Percentiles rank a stretch among this genome's conserved stretches.
Evolutionary conservation across 2,888 invertebrate species (phyloP).

Genomic region (Dasypolia templi): DNA sequence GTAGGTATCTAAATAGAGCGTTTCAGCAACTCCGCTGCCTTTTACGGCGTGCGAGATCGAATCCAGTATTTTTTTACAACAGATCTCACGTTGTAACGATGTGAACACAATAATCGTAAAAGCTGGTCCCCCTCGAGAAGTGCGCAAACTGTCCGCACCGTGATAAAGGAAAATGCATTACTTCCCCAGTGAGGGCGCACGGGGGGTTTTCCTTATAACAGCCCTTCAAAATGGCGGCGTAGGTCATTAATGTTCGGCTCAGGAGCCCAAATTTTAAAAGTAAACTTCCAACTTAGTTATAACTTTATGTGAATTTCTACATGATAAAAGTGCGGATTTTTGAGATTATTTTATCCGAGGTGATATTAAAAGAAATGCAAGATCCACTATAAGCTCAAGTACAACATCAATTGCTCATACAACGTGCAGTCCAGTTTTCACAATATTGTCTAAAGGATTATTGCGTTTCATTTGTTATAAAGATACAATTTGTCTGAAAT

Average conservation of each 20-base stretch:
- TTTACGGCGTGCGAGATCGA: slow-evolving; percentile 76
- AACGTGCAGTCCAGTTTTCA: slow-evolving; percentile 19
- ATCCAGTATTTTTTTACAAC: slow-evolving; percentile 80
- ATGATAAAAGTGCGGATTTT: slow-evolving; percentile 67
- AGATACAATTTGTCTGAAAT: background rate
- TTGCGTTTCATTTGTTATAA: slow-evolving; percentile 6
- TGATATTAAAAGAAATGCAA: slow-evolving; percentile 28
- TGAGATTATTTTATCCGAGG: slow-evolving; percentile 39
- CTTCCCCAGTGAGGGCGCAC: slow-evolving; percentile 83
- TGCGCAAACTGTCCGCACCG: slow-evolving; percentile 86
- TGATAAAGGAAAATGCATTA: slow-evolving; percentile 90
- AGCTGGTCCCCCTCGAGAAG: slow-evolving; percentile 84
- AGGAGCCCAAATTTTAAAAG: slow-evolving; percentile 85
- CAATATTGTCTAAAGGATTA: slow-evolving; percentile 23
- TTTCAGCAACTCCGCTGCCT: slow-evolving; percentile 56
- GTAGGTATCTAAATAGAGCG: slow-evolving; percentile 38
- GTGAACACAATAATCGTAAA: slow-evolving; percentile 89
- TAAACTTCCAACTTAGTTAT: slow-evolving; percentile 83
- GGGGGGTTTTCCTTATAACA: slow-evolving; percentile 84
- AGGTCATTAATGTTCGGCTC: slow-evolving; percentile 85
- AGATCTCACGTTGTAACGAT: slow-evolving; percentile 82
- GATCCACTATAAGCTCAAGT: slow-evolving; percentile 14
- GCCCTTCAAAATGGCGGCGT: slow-evolving; percentile 86
- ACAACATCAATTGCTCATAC: slow-evolving; percentile 13
- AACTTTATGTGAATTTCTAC: slow-evolving; percentile 67